phyloP scores from a whole-genome alignment of 2,113 vertebrate species.

The Bufo bufo region DNA sequence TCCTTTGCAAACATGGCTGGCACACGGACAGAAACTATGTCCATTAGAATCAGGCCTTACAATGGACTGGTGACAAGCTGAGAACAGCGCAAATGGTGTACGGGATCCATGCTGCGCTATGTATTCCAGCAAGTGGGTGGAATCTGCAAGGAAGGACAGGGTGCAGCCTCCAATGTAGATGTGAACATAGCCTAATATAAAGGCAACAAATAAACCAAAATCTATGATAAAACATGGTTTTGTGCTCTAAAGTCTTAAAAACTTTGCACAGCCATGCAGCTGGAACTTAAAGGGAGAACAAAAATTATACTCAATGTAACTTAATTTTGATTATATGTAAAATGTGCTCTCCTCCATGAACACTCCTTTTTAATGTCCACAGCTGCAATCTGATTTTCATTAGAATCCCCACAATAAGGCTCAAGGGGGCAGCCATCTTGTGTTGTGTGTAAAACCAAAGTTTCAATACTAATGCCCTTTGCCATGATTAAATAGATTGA shows the following conservation, averaged over 20 bases:
- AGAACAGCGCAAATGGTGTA: too few relatives aligned
- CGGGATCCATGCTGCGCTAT: too few relatives aligned
- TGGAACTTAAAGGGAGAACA: slow-evolving; percentile 25
- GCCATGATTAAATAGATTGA: slow-evolving; percentile 52
- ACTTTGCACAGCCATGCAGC: slow-evolving; percentile 31
- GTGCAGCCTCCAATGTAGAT: too few relatives aligned
- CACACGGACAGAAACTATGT: too few relatives aligned
- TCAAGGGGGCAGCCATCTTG: slow-evolving; percentile 35
- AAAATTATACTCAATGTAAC: slow-evolving; percentile 12
- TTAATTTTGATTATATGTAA: slow-evolving; percentile 26
- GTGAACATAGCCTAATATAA: not conserved
- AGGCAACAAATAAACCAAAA: not conserved
- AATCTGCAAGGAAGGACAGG: too few relatives aligned
- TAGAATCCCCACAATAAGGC: slow-evolving; percentile 35
- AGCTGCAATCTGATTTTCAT: slow-evolving; percentile 48
- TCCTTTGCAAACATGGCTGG: too few relatives aligned
- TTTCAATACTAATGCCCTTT: slow-evolving; percentile 49
- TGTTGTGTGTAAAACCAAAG: slow-evolving; percentile 30
- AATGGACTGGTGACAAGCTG: too few relatives aligned
- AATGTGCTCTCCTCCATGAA: not conserved
- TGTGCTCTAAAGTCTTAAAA: not conserved
- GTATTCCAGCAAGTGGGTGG: too few relatives aligned
- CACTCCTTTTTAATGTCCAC: slow-evolving; percentile 35
- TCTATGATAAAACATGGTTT: not conserved
- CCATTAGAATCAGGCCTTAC: too few relatives aligned